phyloP scores from a whole-genome alignment of 2,888 invertebrate species.

The Ganaspis brasiliensis region DNA sequence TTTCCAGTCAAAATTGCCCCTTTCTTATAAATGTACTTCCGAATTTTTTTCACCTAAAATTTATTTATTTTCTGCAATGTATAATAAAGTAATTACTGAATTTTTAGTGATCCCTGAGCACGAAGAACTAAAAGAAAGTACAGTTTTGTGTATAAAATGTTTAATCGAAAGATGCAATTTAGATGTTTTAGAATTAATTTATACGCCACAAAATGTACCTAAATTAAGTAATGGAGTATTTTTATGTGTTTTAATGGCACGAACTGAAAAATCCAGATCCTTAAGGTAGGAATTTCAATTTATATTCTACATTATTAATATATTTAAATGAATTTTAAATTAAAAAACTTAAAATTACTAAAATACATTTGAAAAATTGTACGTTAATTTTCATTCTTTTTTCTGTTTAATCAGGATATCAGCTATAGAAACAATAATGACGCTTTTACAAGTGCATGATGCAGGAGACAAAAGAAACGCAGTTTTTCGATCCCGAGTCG shows the following conservation, averaged over 20 bases:
- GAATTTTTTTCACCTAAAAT: no score
- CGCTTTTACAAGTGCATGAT: constrained; percentile 84
- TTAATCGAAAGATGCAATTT: constrained; percentile 82
- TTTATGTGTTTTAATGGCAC: constrained; percentile 85
- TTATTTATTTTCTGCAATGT: no score
- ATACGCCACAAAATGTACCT: constrained; percentile 83
- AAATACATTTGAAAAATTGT: no score
- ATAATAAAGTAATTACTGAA: no score
- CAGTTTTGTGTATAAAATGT: constrained; percentile 82
- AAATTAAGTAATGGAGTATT: constrained; percentile 86
- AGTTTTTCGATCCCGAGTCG: constrained; percentile 81
- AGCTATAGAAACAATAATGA: constrained; percentile 84
- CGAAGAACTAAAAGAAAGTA: constrained; percentile 85
- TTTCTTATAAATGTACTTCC: no score
- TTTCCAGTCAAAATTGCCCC: no score
- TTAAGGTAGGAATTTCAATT: constrained; percentile 82
- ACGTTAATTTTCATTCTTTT: no score
- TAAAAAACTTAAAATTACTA: no score
- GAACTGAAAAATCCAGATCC: constrained; percentile 84
- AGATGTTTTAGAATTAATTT: constrained; percentile 83
- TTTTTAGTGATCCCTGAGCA: constrained; percentile 82
- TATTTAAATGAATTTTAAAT: not conserved
- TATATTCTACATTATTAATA: constrained; percentile 42
- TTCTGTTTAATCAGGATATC: constrained; percentile 81
- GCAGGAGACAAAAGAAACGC: constrained; percentile 82